Evolutionary conservation across 2,797 vertebrate species (phyloP).

Genomic region (Aeoliscus strigatus): DNA sequence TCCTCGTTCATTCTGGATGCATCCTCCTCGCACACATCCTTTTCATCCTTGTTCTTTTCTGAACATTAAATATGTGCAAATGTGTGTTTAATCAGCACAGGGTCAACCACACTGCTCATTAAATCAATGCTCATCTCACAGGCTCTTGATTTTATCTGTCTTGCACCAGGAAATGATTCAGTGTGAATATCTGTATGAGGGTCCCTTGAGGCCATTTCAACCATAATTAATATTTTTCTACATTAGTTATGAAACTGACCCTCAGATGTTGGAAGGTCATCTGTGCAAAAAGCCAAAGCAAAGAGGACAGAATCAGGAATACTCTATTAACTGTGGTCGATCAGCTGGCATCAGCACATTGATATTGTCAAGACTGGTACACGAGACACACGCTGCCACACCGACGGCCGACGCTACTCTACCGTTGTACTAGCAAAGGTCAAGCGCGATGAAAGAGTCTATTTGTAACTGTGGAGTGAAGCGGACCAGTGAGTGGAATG

Average conservation of each 20-base stretch:
- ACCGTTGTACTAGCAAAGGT: constrained; percentile 7
- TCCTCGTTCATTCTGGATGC: constrained; percentile 5
- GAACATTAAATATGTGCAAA: background rate
- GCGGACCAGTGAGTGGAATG: constrained; percentile 1
- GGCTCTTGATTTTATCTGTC: constrained; percentile 34
- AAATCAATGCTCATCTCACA: constrained; percentile 43
- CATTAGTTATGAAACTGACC: background rate
- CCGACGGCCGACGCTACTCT: constrained; percentile 1
- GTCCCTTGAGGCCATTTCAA: constrained; percentile 16
- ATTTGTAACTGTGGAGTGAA: background rate
- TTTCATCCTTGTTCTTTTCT: constrained; percentile 1
- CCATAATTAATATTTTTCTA: constrained; percentile 18
- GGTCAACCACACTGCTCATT: constrained; percentile 52
- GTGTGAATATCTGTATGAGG: constrained; percentile 5
- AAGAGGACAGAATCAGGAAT: constrained; percentile 1
- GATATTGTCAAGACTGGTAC: constrained; percentile 3
- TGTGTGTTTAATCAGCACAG: constrained; percentile 24
- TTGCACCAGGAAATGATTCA: constrained; percentile 33
- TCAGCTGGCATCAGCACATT: constrained; percentile 2
- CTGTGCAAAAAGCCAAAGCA: background rate
- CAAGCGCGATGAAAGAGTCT: constrained; percentile 3
- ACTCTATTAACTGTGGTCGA: constrained; percentile 3
- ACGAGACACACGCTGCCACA: constrained; percentile 7
- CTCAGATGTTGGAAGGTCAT: constrained; percentile 1
- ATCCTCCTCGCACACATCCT: constrained; percentile 10